Base-by-base conservation (phyloP, 2,113 vertebrate genomes). In the Brachyistius frenatus region DNA sequence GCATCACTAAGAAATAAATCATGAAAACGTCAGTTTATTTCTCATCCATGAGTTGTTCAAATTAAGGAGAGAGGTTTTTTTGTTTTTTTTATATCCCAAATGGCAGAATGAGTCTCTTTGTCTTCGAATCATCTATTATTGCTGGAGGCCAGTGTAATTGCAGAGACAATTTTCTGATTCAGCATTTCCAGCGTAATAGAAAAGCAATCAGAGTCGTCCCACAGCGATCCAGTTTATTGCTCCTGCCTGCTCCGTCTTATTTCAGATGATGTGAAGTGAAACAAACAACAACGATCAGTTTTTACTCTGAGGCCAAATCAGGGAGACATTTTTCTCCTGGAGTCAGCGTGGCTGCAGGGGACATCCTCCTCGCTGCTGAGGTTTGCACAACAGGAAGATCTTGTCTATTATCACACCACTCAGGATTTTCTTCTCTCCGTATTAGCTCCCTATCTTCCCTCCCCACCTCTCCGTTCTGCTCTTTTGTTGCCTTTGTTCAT, bases 191-290 rank as follows among this genome's bases (percentile, higher is more conserved):
- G 73, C 2, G 16, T 49, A 61, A 81, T 72, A 74, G 71, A 81
- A 85, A 90, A 89, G 83, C 80, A 87, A 83, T 91, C 83, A 77
- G 57, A 68, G 53, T 46, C 68, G 82, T 86, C 85, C 81, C 79
- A 71, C 39, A 35, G 89, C 73, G 37, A 62, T 72, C 10, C 7
- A 30, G 47, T 80, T 84, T 86, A 88, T 86, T 72, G 84, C 83
- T 86, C 78, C 36, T 23, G 0, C 57, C 83, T 16, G 2, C 69
- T 56, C 46, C 4, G 10, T 85, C 72, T 84, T 81, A 82, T 82
- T 89, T 89, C 80, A 54, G 63, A 74, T 39, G 74, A 81, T 67
- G 73, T 82, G 58, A 63, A 57, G 64, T 66, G 72, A 81, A 82
- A 62, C 58, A 23, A 23, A 23, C 23, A 23, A 23, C 23, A 23